A percentile compares a stretch with the other conserved stretches of the same genome.
phyloP scores from a whole-genome alignment of 2,113 vertebrate genomes.

The Sinosuthora webbiana region DNA sequence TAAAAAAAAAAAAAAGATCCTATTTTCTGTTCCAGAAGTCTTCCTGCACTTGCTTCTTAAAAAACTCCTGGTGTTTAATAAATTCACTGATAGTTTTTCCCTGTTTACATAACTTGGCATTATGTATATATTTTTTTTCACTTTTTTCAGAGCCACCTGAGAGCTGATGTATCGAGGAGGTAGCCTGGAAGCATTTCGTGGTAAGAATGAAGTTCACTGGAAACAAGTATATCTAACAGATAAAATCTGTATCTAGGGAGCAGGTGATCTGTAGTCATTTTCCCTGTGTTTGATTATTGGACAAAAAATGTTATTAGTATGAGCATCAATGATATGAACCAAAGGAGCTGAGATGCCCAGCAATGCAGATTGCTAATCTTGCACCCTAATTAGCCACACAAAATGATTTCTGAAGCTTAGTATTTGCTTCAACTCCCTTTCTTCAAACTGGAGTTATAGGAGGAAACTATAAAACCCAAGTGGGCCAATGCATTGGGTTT shows the following conservation, averaged over 20 bases:
- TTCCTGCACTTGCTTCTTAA: constrained; percentile 9
- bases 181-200: neutral
- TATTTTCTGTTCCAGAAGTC: neutral
- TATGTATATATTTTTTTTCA: neutral
- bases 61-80: constrained; percentile 4
- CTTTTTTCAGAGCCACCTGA: neutral
- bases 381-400: neutral
- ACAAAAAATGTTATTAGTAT: neutral
- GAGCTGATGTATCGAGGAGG: neutral
- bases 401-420: constrained; percentile 2
- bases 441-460: constrained; percentile 41
- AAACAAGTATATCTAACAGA: neutral
- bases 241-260: neutral
- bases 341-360: neutral
- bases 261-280: neutral
- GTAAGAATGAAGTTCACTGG: neutral
- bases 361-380: neutral
- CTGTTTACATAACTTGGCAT: constrained; percentile 2
- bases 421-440: constrained; percentile 27
- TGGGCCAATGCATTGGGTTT: constrained; percentile 15
- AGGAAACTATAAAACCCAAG: constrained; percentile 23
- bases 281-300: neutral
- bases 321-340: neutral
- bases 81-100: neutral
- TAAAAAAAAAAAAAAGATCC: neutral